Base-by-base conservation (phyloP, 2,888 invertebrate species). In the Chrysolina oricalcia region DNA sequence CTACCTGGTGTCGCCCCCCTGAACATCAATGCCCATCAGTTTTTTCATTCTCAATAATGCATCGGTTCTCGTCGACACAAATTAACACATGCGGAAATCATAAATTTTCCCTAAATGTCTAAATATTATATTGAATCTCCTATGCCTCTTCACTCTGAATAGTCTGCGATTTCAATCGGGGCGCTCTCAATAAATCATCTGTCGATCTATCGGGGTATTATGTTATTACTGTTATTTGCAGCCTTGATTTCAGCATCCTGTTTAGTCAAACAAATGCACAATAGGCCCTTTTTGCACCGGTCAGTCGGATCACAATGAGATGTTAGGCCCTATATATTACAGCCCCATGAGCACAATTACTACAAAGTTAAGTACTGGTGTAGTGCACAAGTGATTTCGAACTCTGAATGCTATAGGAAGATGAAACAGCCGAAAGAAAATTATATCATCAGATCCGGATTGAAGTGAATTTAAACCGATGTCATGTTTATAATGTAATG, bases 161-260 rank as follows among this genome's bases (percentile, higher is more conserved):
- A 77, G 77, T 59, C 69, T 62, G 74, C 75, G 78, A 77, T 78
- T 68, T 64, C 72, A 64, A 67, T 72, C 64, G 73, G 72, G 73
- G 70, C 46, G 65, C 68, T 77, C 74, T 76, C 85, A 85, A 87
- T 87, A 87, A 87, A 87, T 87, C 87, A 87, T 87, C 87, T 86
- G 86, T 85, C 84, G 80, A 81, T 83, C 81, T 81, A 83, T 79
- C 78, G 70, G 73, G 76, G 83, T 82, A 86, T 87, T 86, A 86
- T 86, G 83, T 85, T 86, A 86, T 87, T 86, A 86, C 83, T 82
- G 85, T 84, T 86, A 87, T 87, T 86, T 85, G 86, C 86, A 85
- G 84, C 86, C 84, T 85, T 74, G 72, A 74, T 77, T 87, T 86
- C 86, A 84, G 86, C 87, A 87, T 87, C 79, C 79, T 79, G 79